Evolutionary conservation across 2,113 vertebrate species (phyloP), one percentile per base, ranked within the genome.

Genomic region (Crocuta crocuta): DNA sequence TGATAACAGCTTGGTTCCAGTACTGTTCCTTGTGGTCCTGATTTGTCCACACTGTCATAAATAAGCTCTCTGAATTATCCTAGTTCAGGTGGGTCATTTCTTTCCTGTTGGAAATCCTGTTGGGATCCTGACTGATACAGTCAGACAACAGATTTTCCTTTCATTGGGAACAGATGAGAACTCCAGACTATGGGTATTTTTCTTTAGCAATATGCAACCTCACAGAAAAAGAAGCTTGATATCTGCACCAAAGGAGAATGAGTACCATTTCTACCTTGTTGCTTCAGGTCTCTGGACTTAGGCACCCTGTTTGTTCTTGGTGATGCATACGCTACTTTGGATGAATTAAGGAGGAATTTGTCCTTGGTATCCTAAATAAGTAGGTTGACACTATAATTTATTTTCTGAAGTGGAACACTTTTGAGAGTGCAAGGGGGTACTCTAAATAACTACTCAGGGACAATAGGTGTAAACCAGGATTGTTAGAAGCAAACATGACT

Each of bases 151-250:
- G 10, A 33, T 70, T 85, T 91, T 92, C 19, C 43, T 87, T 87
- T 95, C 83, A 78, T 33, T 94, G 9, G 26, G 19, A 79, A 92
- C 85, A 98, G n/a, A 50, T 63, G 50, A 94, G 24, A 68, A 15
- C 19, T 85, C 70, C 31, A 82, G 45, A 66, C 74, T 65, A 74
- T 71, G 61, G 19, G 5, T 70, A 16, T 50, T 92, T 97, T 90
- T 92, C 63, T 95, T 65, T 13, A 94, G 48, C 3, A 31, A 55
- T 86, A 53, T 86, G 33, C 39, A 94, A 7, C 66, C 85, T 96
- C 74, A 66, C 19, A 78, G 39, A 91, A 97, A 85, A 71, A 87
- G 81, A 87, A 92, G 74, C 35, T 91, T 61, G 31, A 2, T 80
- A 50, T 65, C 61, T 96, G 17, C 26, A 63, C 19, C 15, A 28